Base-by-base conservation (phyloP, 2,113 vertebrate species). In the Gasterosteus nipponicus region DNA sequence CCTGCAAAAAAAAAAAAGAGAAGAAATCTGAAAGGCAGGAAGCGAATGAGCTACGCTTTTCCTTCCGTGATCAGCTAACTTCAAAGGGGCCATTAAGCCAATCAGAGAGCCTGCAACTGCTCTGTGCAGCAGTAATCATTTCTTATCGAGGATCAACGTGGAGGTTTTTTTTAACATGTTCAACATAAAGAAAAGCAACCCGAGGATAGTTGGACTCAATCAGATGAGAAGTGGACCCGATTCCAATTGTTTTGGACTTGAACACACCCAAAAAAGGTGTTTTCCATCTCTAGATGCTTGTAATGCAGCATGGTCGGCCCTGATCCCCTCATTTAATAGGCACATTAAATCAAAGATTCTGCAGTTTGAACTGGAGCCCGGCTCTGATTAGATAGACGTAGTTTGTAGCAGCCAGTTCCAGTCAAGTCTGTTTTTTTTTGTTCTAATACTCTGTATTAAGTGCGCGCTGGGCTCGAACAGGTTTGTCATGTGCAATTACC, bases 41-140 rank as follows among this genome's bases (percentile, higher is more conserved):
- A 73, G 80, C 78, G 69, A 71, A 74, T 62, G 42, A 84, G 75
- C 74, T 62, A 59, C 67, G 35, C 14, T 29, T 61, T 70, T 22
- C 10, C 49, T 70, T 76, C 44, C 47, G 61, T 59, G 53, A 53
- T 59, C 64, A 69, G 49, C 31, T 26, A 22, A 47, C 74, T 69
- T 75, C 49, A 79, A 66, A 78, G 62, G 63, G 29, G 26, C 11
- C 39, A 8, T 53, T 47, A 63, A 47, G 44, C 49, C 33, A 77
- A 59, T 29, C 54, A 74, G n/a, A 54, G 35, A 56, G 53, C 57
- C 42, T 67, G 57, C 58, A 44, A 14, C 44, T 63, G 15, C 31
- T 73, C 31, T 51, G 14, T 49, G 7, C 41, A 60, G 49, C 11
- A 29, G 26, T 4, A 18, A 6, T 18, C 3, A 61, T 29, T 46